A percentile compares a stretch with the other conserved stretches of the same genome.
These are phyloP conservation scores for Nylanderia fulva DNA, from an alignment of 1,140 invertebrate species.

Conservation along the genomic window DNA sequence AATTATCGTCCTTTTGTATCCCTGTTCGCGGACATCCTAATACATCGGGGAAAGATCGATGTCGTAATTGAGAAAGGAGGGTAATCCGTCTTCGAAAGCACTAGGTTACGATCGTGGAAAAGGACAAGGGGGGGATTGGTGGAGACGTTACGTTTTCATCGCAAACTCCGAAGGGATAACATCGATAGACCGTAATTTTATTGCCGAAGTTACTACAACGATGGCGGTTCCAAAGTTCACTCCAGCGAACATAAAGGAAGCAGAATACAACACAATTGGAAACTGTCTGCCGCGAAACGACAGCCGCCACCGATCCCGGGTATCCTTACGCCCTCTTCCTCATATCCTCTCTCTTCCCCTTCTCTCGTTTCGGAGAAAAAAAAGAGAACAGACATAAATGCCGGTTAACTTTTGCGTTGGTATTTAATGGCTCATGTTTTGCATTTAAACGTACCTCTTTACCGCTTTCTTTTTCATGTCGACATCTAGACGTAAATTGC, in stretches of 20 bases:
- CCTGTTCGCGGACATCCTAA: neutral
- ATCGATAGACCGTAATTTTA: slow-evolving; percentile 71
- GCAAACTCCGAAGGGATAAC: slow-evolving; percentile 57
- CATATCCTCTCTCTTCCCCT: too few relatives aligned
- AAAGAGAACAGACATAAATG: slow-evolving; percentile 8
- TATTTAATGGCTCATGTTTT: slow-evolving; percentile 19
- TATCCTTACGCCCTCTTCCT: neutral
- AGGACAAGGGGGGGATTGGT: neutral
- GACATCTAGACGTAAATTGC: slow-evolving; percentile 14
- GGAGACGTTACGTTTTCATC: slow-evolving; percentile 27
- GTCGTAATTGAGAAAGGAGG: slow-evolving; percentile 45
- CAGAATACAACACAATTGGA: slow-evolving; percentile 56
- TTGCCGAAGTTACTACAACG: slow-evolving; percentile 65
- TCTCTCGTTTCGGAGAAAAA: neutral
- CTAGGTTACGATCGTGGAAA: slow-evolving; percentile 12
- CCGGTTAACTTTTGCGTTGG: slow-evolving; percentile 49
- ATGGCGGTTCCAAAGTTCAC: slow-evolving; percentile 47
- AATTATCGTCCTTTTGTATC: slow-evolving; percentile 42
- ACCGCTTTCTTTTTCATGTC: neutral
- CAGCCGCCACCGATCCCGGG: slow-evolving; percentile 6
- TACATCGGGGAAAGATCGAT: slow-evolving; percentile 14
- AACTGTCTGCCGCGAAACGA: slow-evolving; percentile 48
- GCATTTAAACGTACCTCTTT: slow-evolving; percentile 18
- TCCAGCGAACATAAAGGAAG: slow-evolving; percentile 52
- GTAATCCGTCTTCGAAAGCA: slow-evolving; percentile 40